Percentiles rank a stretch among this genome's conserved stretches.
These are phyloP conservation scores for Drosophila yooni DNA, from an alignment of 2,888 invertebrate genomes.

Conservation along the genomic window DNA sequence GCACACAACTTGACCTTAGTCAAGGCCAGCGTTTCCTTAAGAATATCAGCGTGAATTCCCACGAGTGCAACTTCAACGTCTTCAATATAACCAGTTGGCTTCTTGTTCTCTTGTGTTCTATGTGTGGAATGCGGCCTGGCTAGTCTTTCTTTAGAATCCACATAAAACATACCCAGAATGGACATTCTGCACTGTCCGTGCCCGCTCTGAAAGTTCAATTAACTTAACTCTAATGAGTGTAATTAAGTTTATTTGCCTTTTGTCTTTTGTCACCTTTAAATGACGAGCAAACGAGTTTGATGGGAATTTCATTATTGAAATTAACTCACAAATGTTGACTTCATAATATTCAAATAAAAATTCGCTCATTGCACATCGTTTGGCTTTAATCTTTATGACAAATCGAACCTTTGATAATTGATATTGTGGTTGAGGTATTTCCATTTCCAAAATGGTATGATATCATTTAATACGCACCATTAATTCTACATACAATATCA, in stretches of 20 bases:
- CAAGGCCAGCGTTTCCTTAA: constrained; percentile 48
- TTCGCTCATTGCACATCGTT: constrained; percentile 46
- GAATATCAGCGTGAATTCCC: constrained; percentile 33
- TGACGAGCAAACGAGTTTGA: constrained; percentile 40
- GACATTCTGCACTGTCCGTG: neutral
- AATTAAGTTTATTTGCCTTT: constrained; percentile 48
- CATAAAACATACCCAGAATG: constrained; percentile 11
- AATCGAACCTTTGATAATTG: constrained; percentile 48
- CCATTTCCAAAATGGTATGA: constrained; percentile 48
- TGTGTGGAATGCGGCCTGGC: constrained; percentile 50
- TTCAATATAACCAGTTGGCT: constrained; percentile 27
- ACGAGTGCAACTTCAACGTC: constrained; percentile 27
- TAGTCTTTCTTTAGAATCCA: constrained; percentile 44
- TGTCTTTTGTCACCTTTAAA: neutral
- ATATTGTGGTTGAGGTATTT: constrained; percentile 44
- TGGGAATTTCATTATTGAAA: constrained; percentile 8
- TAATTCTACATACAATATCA: constrained; percentile 50
- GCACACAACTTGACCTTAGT: constrained; percentile 48
- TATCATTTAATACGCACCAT: constrained; percentile 39
- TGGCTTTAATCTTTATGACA: constrained; percentile 52
- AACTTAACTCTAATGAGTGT: constrained; percentile 32
- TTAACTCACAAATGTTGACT: neutral
- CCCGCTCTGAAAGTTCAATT: constrained; percentile 42
- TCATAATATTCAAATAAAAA: constrained; percentile 39
- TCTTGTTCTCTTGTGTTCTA: constrained; percentile 31